phyloP scores from a whole-genome alignment of 2,113 vertebrate genomes.

The Chloroceryle aenea region DNA sequence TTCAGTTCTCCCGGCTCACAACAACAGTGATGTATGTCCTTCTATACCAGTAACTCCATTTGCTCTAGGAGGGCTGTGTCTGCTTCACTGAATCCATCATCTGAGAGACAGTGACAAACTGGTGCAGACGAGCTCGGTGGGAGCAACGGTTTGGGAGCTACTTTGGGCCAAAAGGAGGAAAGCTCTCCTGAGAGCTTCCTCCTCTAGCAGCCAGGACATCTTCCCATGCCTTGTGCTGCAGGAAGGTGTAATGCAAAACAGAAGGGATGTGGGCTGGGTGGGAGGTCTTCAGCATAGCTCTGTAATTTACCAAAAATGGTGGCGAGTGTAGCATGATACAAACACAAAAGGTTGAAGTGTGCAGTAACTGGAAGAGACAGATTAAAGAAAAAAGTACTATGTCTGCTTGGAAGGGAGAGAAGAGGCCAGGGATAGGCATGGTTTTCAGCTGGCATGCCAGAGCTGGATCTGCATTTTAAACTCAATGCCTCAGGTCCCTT shows the following conservation, averaged over 20 bases:
- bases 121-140: not conserved
- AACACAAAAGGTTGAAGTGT: constrained; percentile 33
- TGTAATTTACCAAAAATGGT: constrained; percentile 57
- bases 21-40: not conserved
- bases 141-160: not conserved
- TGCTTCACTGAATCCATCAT: not conserved
- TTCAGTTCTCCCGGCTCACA: not conserved
- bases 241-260: constrained; percentile 50
- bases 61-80: not conserved
- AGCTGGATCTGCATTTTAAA: not conserved
- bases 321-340: not conserved
- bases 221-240: constrained; percentile 30
- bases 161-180: not conserved
- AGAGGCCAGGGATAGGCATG: not conserved
- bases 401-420: not conserved
- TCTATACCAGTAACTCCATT: not conserved
- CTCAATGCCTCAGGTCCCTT: not conserved
- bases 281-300: constrained; percentile 36
- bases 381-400: not conserved
- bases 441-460: not conserved
- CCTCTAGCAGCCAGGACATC: not conserved
- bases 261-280: constrained; percentile 53
- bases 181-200: not conserved
- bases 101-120: not conserved
- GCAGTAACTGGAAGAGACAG: not conserved